These are phyloP conservation scores for Yponomeuta malinellus DNA, from an alignment of 2,888 invertebrate genomes.

Conservation along the genomic window DNA sequence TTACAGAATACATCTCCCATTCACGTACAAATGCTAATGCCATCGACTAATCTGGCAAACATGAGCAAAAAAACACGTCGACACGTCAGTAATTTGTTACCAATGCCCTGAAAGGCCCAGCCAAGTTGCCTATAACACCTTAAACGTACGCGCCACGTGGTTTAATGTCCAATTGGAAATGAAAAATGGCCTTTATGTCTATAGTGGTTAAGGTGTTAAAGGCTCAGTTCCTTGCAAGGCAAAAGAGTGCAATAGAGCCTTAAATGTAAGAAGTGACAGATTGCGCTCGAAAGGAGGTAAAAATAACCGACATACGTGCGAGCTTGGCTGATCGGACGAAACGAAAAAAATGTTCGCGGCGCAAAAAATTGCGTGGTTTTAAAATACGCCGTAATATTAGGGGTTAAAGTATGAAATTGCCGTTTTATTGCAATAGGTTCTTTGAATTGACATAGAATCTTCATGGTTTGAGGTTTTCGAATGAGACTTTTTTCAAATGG, in stretches of 20 bases:
- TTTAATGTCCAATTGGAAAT: background rate
- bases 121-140: background rate
- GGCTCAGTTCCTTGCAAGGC: constrained; percentile 10
- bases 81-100: constrained; percentile 19
- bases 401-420: too few relatives aligned
- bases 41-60: background rate
- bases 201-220: background rate
- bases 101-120: constrained; percentile 15
- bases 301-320: background rate
- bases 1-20: constrained; percentile 8
- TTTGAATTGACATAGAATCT: too few relatives aligned
- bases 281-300: constrained; percentile 11
- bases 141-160: background rate
- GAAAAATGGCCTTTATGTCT: background rate
- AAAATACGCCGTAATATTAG: background rate
- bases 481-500: too few relatives aligned
- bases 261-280: constrained; percentile 16
- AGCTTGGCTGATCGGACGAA: background rate
- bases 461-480: too few relatives aligned
- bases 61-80: constrained; percentile 16
- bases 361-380: background rate
- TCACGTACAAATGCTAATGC: background rate
- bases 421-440: too few relatives aligned
- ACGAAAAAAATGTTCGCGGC: background rate
- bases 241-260: constrained; percentile 15